phyloP scores from a whole-genome alignment of 2,113 vertebrate genomes.

The Anhinga anhinga region DNA sequence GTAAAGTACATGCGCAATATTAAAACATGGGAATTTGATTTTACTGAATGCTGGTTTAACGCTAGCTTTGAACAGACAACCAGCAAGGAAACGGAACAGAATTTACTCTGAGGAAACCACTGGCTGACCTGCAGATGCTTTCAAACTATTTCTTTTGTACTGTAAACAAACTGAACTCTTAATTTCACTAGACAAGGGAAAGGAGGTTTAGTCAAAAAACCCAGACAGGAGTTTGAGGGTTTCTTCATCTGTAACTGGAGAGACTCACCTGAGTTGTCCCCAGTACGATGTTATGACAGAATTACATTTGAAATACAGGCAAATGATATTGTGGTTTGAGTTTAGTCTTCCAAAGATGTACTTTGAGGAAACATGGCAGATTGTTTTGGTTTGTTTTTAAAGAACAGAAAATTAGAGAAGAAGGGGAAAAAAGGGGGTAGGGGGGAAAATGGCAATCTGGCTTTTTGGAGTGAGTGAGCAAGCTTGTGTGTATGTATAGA shows the following conservation, averaged over 20 bases:
- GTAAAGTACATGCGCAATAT: not conserved
- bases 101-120: not conserved
- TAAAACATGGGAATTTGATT: not conserved
- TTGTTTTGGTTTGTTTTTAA: not conserved
- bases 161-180: not conserved
- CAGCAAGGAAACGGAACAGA: not conserved
- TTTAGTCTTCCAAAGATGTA: not conserved
- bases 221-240: not conserved
- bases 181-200: not conserved
- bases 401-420: not conserved
- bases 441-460: not conserved
- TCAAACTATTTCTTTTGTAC: not conserved
- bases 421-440: no score
- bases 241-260: not conserved
- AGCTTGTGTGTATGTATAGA: not conserved
- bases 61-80: not conserved
- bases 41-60: not conserved
- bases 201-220: not conserved
- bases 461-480: not conserved
- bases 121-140: not conserved
- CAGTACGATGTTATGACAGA: not conserved
- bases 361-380: not conserved
- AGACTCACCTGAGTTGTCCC: not conserved
- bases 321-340: not conserved
- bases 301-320: not conserved